Conservation (phyloP, 2,797 vertebrate genomes). For the Cacajao melanocephalus region DNA sequence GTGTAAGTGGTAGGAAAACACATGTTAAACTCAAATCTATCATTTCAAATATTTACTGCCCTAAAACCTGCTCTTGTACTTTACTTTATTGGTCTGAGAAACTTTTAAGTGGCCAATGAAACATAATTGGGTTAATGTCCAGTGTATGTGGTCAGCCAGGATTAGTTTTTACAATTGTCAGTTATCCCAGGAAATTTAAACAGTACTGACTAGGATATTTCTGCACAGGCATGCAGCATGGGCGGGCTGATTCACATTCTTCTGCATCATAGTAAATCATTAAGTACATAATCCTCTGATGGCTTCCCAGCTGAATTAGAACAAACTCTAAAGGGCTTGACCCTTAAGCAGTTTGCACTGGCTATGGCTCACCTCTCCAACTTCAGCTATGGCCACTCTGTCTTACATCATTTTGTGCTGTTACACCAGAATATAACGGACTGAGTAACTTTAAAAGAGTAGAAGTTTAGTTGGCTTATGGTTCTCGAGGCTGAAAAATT, state of each 20-base stretch:
- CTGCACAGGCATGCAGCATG: accelerated
- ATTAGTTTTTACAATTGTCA: not conserved
- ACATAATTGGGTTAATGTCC: not conserved
- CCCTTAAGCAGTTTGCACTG: not conserved
- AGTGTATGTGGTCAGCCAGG: not conserved
- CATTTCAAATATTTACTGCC: not conserved
- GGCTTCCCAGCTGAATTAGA: not conserved
- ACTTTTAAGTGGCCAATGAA: not conserved
- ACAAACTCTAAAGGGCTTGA: not conserved
- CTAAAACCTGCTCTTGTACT: not conserved
- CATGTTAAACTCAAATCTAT: not conserved
- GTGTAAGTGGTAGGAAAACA: not conserved
- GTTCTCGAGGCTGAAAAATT: not conserved
- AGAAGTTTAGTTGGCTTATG: not conserved
- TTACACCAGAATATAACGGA: not conserved
- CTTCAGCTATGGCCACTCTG: not conserved
- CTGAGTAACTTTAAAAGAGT: not conserved
- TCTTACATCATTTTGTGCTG: not conserved
- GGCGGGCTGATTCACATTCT: not conserved
- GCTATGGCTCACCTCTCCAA: not conserved
- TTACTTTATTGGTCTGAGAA: not conserved
- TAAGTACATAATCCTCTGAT: not conserved
- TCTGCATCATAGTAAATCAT: not conserved
- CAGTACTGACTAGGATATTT: not conserved
- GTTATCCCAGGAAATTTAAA: not conserved